Base-by-base conservation (phyloP, 1,140 invertebrate genomes). In the Gonatopus flavifemur region DNA sequence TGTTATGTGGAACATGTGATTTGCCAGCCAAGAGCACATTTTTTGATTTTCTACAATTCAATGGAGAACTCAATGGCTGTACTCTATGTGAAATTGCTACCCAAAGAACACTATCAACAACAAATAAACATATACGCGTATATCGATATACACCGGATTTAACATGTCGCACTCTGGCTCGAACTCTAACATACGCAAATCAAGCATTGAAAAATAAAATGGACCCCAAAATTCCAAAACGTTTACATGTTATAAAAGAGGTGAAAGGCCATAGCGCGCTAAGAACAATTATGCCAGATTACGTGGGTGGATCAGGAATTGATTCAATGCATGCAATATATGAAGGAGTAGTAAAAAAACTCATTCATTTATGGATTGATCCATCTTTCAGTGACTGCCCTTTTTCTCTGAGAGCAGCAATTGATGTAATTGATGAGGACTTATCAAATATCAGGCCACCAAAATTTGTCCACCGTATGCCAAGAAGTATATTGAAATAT, bases 271-370 rank as follows among this genome's bases (percentile, higher is more conserved):
- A 39, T 7, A 28, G 31, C 15, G 22, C 32, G 20, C 4, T 50
- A 13, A 15, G 16, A 30, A 57, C 47, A 44, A 33, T 56, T 13
- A 37, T 51, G 40, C 31, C 22, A 10, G 36, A 56, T 24, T 52
- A 36, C 28, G 41, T 56, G 2, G 35, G 4, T 6, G 33, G 49
- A 0, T 45, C 22, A 25, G 45, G 20, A 3, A 21, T 44, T 6
- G 42, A 44, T 32, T 35, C 28, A 3, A 44, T 44, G 42, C 42
- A 44, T 30, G 42, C 28, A 6, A 15, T 44, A 3, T 31, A 32
- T 12, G 42, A 35, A 32, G 30, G 42, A 32, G 42, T 44, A 19
- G 28, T 15, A 15, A 44, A 44, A 25, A 44, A 44, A 33, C 18
- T 44, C 6, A 21, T 33, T 10, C 21, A 31, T 44, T 22, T 44